Conservation (phyloP, 2,113 vertebrate species). For the Percina caprodes region DNA sequence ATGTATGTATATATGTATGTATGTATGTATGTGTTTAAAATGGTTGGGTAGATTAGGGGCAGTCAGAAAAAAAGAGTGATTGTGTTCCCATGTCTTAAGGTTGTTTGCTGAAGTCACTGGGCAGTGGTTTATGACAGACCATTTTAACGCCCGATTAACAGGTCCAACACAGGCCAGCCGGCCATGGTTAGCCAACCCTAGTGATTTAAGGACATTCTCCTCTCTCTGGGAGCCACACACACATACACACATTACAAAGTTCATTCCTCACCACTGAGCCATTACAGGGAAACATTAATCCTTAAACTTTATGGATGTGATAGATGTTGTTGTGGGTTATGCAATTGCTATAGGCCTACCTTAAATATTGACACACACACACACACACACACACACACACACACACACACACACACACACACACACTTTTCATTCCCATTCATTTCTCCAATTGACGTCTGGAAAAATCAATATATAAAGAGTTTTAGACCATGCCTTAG, state of each 20-base stretch:
- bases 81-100: slow-evolving; percentile 45
- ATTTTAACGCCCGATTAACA: slow-evolving; percentile 82
- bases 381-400: too few species aligned
- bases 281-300: slow-evolving; percentile 62
- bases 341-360: slow-evolving; percentile 11
- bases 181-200: slow-evolving; percentile 58
- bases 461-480: too few species aligned
- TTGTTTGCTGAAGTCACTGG: slow-evolving; percentile 73
- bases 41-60: slow-evolving; percentile 32
- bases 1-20: slow-evolving; percentile 6
- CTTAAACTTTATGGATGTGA: slow-evolving; percentile 61
- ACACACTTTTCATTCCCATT: too few species aligned
- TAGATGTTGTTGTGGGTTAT: slow-evolving; percentile 49
- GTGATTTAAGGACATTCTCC: slow-evolving; percentile 80
- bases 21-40: slow-evolving; percentile 23
- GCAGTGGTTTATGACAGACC: slow-evolving; percentile 75
- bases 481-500: too few species aligned
- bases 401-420: too few species aligned
- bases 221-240: slow-evolving; percentile 70
- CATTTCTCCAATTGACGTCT: too few species aligned
- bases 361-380: slow-evolving; percentile 8
- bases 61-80: slow-evolving; percentile 23
- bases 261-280: slow-evolving; percentile 33
- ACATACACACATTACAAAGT: slow-evolving; percentile 34
- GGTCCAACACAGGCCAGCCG: slow-evolving; percentile 70